A percentile compares a stretch with the other conserved stretches of the same genome.
These are phyloP conservation scores for Acanthaster planci DNA, from an alignment of 35 echinoderm and acorn worm species.

Conservation along the genomic window DNA sequence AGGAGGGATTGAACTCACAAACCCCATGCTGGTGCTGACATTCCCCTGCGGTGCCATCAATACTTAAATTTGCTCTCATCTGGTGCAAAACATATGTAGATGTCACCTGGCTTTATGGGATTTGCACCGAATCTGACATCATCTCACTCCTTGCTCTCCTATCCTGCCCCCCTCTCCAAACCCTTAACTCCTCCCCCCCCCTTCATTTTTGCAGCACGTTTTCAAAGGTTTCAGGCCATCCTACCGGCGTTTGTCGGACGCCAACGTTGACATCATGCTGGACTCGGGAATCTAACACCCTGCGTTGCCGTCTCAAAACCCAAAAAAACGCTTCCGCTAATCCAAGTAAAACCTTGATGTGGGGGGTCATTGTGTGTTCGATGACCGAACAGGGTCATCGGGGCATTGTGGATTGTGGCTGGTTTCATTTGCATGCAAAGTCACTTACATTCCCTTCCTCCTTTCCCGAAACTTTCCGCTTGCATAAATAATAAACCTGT, in stretches of 20 bases:
- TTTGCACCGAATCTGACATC: not conserved
- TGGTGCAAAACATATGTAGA: too few species aligned
- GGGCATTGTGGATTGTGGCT: too few species aligned
- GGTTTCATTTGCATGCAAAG: too few species aligned
- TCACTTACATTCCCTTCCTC: too few species aligned
- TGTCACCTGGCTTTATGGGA: too few species aligned
- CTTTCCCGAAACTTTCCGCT: too few species aligned
- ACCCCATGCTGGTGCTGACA: too few species aligned
- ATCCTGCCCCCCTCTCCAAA: not conserved
- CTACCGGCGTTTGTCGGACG: conserved; percentile 19
- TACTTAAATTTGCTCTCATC: too few species aligned
- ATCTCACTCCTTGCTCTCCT: conserved; percentile 8
- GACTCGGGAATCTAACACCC: not conserved
- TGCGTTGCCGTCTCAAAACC: conserved; percentile 8
- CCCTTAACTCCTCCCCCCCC: not conserved
- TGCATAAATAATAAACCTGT: too few species aligned
- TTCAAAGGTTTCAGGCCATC: conserved; percentile 1
- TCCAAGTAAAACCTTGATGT: conserved; percentile 22
- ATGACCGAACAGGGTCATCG: too few species aligned
- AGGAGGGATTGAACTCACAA: too few species aligned
- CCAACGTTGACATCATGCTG: conserved; percentile 25
- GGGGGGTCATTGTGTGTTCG: not conserved
- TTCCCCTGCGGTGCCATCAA: too few species aligned
- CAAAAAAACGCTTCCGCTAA: conserved; percentile 9
- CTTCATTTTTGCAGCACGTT: conserved; percentile 14